A percentile compares a stretch with the other conserved stretches of the same genome.
phyloP scores from a whole-genome alignment of 2,113 vertebrate species.

The Microcebus griseorufus region DNA sequence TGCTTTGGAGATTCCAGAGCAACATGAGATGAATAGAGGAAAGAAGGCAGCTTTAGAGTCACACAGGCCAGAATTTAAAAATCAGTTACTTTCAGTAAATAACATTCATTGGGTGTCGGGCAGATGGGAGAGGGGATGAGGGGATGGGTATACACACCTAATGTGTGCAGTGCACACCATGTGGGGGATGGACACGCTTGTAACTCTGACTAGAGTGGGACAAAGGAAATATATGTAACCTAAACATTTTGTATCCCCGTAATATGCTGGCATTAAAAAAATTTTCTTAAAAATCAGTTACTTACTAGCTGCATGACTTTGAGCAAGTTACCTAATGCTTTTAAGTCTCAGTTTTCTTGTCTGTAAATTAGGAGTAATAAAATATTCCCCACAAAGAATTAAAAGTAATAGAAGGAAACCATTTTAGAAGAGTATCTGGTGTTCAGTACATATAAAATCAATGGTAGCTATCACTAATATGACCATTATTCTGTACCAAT shows the following conservation, averaged over 20 bases:
- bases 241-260: too few relatives aligned
- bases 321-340: background rate
- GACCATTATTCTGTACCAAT: conserved; percentile 15
- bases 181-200: too few relatives aligned
- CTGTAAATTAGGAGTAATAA: conserved; percentile 29
- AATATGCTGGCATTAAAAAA: too few relatives aligned
- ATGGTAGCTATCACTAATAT: background rate
- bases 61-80: background rate
- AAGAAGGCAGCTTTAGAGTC: background rate
- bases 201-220: too few relatives aligned
- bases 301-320: background rate
- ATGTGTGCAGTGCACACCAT: too few relatives aligned
- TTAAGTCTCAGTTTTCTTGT: conserved; percentile 30
- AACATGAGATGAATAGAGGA: background rate
- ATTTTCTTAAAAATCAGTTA: background rate
- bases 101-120: too few relatives aligned
- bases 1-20: background rate
- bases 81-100: background rate
- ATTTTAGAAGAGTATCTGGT: background rate
- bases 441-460: background rate
- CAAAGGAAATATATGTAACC: too few relatives aligned
- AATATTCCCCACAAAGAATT: background rate
- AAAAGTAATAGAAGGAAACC: background rate
- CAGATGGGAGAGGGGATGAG: too few relatives aligned
- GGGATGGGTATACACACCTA: too few relatives aligned